Percentiles rank a stretch among this genome's conserved stretches.
Conservation (phyloP, 1,140 invertebrate genomes). For the Philaenus spumarius region DNA sequence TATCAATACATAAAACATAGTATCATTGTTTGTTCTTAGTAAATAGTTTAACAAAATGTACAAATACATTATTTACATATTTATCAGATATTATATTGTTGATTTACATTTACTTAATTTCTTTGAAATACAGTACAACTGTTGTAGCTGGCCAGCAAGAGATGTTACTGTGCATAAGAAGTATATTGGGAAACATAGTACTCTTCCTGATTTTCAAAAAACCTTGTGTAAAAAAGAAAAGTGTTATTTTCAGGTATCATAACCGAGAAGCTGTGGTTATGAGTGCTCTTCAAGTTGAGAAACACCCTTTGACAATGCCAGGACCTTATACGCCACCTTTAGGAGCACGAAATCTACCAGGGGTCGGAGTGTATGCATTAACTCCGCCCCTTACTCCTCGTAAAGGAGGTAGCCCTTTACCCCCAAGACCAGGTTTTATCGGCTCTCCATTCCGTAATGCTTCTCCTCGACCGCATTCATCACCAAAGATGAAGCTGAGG, state of each 20-base stretch:
- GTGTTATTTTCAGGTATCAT: conserved; percentile 60
- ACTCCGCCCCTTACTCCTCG: conserved; percentile 32
- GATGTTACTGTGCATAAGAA: no score
- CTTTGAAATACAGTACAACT: no score
- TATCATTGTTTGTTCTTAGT: no score
- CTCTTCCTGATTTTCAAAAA: background rate
- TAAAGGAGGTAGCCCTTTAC: conserved; percentile 28
- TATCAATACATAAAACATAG: no score
- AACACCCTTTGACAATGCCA: conserved; percentile 80
- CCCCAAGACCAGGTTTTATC: conserved; percentile 38
- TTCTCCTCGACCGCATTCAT: conserved; percentile 60
- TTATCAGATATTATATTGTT: no score
- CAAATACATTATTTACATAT: no score
- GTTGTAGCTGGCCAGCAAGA: no score
- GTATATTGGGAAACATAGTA: no score
- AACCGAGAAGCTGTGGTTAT: conserved; percentile 88
- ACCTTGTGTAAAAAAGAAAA: conserved; percentile 12
- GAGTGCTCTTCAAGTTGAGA: conserved; percentile 87
- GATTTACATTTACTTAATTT: no score
- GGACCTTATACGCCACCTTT: conserved; percentile 56
- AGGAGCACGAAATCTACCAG: background rate
- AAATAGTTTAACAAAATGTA: no score
- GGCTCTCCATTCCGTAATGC: conserved; percentile 26
- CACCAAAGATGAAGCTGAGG: conserved; percentile 89
- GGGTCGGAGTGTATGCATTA: background rate